Base-by-base conservation (phyloP, 2,888 invertebrate species). In the Phaonia tiefii region DNA sequence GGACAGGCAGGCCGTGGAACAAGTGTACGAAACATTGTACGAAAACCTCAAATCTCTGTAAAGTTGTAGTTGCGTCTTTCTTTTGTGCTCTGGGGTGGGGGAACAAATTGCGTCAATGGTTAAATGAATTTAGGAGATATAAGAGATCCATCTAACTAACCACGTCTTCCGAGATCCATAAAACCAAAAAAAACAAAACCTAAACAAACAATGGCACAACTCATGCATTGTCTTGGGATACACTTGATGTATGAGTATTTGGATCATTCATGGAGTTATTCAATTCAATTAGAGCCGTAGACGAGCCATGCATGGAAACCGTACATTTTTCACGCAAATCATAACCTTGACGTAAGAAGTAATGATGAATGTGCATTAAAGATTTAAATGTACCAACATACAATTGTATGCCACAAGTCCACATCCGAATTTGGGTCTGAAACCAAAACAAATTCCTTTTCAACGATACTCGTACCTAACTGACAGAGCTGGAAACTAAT, bases 301-400 rank as follows among this genome's bases (percentile, higher is more conserved):
- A 15, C 26, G 44, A 44, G n/a, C 25, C 25, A 8, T 51, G 22
- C 51, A 46, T 56, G 20, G 17, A 37, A 76, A 67, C 60, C 31
- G 22, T 31, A 54, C 49, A 67, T 51, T 63, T 58, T 73, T 75
- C 49, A 60, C 49, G 58, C 70, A 66, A 66, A 71, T 42, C 42
- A 70, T 66, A 49, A 75, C 79, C 79, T 71, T 79, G 74, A 75
- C 65, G 65, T 46, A 54, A 70, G 66, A 70, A 74, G 49, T 37
- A 1, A 17, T 13, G 22, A 70, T 70, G 58, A 71, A 66, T 71
- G 42, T 1, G 31, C 51, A 74, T 56, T 42, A 66, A 63, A 31
- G 4, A 8, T 31, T 31, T 5, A 31, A 31, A 31, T 31, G 8
- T 31, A n/a, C n/a, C n/a, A 31, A 31, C 3, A 31, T 31, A 31